phyloP scores from a whole-genome alignment of 2,113 vertebrate genomes.

The Brachypodius melanocephalos region DNA sequence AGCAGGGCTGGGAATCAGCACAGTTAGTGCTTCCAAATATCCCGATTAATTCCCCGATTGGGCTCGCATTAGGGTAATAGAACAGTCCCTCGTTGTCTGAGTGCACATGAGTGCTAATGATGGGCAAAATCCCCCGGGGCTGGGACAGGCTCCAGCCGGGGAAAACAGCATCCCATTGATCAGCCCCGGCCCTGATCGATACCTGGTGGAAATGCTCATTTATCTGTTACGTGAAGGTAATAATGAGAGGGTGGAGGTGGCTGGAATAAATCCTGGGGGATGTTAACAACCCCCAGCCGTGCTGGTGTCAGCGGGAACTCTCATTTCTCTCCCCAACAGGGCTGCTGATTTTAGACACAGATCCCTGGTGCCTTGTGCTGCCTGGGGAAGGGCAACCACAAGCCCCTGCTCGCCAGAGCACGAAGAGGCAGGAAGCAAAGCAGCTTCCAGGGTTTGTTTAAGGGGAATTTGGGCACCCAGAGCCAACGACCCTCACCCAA shows the following conservation, averaged over 20 bases:
- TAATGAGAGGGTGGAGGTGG: not conserved
- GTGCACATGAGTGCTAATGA: not conserved
- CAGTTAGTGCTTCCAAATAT: slow-evolving; percentile 19
- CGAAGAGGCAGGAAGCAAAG: not conserved
- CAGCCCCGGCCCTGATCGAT: not conserved
- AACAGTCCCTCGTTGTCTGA: not conserved
- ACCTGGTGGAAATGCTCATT: slow-evolving; percentile 3
- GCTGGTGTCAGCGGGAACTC: not conserved
- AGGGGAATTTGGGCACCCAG: not conserved
- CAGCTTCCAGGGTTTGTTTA: not conserved
- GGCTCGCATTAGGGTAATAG: not conserved
- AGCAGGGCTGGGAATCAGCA: not conserved
- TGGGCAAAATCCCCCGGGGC: not conserved
- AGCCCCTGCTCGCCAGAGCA: not conserved
- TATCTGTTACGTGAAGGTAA: not conserved
- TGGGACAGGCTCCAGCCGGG: not conserved
- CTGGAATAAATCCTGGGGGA: not conserved
- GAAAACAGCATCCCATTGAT: not conserved
- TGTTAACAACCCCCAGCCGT: not conserved
- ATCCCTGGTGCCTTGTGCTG: not conserved
- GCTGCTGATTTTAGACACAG: not conserved
- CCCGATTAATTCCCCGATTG: not conserved
- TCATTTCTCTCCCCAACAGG: not conserved
- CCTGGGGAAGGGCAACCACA: not conserved
- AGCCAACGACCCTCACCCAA: fast-evolving